phyloP scores from a whole-genome alignment of 2,113 vertebrate genomes.

The Gulo gulo region DNA sequence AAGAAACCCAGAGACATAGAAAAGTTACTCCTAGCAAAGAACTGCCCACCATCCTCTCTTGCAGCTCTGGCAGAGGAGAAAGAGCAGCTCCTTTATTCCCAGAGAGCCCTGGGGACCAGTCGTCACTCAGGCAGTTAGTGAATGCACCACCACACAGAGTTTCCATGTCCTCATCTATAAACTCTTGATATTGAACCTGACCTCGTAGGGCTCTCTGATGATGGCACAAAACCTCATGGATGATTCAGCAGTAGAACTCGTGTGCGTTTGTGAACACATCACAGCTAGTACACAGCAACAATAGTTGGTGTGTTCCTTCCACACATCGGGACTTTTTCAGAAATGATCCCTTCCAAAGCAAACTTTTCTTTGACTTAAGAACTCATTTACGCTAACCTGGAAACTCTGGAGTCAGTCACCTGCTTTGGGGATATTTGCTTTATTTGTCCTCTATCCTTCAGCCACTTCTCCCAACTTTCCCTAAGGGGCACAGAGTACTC shows the following conservation, averaged over 20 bases:
- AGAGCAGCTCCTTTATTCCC: not conserved
- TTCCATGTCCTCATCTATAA: not conserved
- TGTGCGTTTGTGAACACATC: not conserved
- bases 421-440: not conserved
- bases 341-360: not conserved
- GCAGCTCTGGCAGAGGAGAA: accelerated
- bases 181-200: not conserved
- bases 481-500: not conserved
- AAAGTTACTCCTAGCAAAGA: not conserved
- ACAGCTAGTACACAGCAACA: not conserved
- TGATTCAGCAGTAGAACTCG: not conserved
- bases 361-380: not conserved
- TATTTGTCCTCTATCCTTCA: not conserved
- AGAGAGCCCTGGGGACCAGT: too few species aligned
- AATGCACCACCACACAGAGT: accelerated
- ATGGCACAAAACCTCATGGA: too few species aligned
- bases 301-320: not conserved
- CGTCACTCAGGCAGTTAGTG: not conserved
- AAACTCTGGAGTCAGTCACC: not conserved
- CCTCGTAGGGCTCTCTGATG: not conserved
- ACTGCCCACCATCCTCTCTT: not conserved
- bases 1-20: not conserved
- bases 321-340: not conserved
- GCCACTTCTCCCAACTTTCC: not conserved
- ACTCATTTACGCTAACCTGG: not conserved